Conservation (phyloP, 1,140 invertebrate genomes). For the Zaprionus tsacasi region DNA sequence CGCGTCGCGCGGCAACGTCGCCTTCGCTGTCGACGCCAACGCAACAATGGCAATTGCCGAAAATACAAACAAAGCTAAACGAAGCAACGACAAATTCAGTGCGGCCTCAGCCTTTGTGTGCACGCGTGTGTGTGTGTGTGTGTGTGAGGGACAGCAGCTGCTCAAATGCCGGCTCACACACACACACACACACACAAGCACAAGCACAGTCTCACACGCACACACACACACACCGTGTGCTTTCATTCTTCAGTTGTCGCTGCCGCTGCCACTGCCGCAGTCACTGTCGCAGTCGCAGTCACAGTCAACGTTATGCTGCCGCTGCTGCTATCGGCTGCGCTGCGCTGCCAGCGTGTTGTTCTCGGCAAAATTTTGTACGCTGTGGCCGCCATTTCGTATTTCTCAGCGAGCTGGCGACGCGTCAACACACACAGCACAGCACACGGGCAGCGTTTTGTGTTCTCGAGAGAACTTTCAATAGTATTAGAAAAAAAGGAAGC, state of each 20-base stretch:
- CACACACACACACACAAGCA: conserved; percentile 27
- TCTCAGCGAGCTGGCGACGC: conserved; percentile 72
- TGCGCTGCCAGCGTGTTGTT: conserved; percentile 53
- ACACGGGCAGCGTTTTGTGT: conserved; percentile 12
- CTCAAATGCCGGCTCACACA: conserved; percentile 65
- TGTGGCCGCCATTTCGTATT: conserved; percentile 63
- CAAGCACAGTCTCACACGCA: conserved; percentile 21
- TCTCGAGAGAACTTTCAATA: conserved; percentile 51
- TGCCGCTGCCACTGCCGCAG: conserved; percentile 26
- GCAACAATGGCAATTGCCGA: conserved; percentile 59
- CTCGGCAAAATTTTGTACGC: conserved; percentile 65
- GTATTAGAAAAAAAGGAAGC: conserved; percentile 48
- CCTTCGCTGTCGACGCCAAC: conserved; percentile 19
- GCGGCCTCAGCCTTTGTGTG: conserved; percentile 19
- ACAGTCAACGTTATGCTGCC: conserved; percentile 23
- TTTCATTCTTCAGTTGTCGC: conserved; percentile 48
- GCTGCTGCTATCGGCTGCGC: conserved; percentile 8
- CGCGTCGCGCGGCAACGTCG: conserved; percentile 7
- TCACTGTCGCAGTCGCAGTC: conserved; percentile 29
- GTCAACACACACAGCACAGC: conserved; percentile 35
- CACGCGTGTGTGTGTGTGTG: background rate
- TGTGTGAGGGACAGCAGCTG: conserved; percentile 44
- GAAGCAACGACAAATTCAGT: conserved; percentile 11
- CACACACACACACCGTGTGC: conserved; percentile 37
- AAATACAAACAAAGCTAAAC: conserved; percentile 33